Base-by-base conservation (phyloP, 2,113 vertebrate genomes). In the Progne subis region DNA sequence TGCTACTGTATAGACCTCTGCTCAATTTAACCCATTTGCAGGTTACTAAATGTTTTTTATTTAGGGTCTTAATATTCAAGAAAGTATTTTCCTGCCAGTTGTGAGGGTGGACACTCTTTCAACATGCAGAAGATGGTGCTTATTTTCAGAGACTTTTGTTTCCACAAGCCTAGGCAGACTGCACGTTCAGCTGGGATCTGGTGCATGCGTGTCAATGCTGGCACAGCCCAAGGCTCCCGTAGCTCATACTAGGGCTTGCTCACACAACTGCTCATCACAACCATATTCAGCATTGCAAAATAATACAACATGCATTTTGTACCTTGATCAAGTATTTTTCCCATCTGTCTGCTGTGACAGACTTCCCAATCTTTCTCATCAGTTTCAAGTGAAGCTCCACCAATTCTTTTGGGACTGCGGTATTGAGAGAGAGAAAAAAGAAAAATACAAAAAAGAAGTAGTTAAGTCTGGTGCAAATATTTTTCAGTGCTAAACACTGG, bases 241-340 rank as follows among this genome's bases (percentile, higher is more conserved):
- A 88, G 65, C 53, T 93, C 69, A 39, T 11, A 46, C 6, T 29
- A 47, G 34, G 53, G 56, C 31, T 12, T 88, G 71, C 57, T 78
- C 89, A 91, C 86, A 81, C 72, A 60, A 65, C 59, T 88, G 72
- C 56, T 93, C 79, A 56, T 57, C 75, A 8, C 6, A 72, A 57
- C 24, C 75, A 6, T 12, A 49, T 23, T 70, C 79, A 92, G 60
- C 79, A 75, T 0, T 13, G 28, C 68, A 90, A 64, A 70, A 52
- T 4, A 87, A 90, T 2, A 80, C 63, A 85, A 70, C 18, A 3
- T 6, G 21, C 37, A 31, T 18, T 77, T 68, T 94, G 98, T 98
- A 99, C 99, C 99, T 99, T 99, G 82, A 99, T 98, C 92, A 99
- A 98, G 97, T 99, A 99, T 97, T 99, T 99, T 96, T 99, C 99